Base-by-base conservation (phyloP, 2,888 invertebrate species). In the Ichneumoninae sp. region DNA sequence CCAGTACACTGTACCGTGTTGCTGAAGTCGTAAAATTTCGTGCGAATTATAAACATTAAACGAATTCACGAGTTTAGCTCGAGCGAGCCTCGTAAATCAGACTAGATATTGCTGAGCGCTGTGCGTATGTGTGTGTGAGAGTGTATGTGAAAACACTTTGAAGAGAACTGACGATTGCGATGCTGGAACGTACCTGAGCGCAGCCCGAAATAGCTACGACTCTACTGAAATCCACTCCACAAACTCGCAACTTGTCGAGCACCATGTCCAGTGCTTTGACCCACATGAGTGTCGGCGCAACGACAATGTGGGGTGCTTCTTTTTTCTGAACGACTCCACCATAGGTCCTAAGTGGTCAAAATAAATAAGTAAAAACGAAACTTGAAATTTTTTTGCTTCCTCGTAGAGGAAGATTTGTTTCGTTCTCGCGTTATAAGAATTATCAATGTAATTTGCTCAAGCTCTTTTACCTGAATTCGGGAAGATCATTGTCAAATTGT, bases 1-100 rank as follows among this genome's bases (percentile, higher is more conserved):
- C 99, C 99, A 99, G 94, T 98, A 99, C 0, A 99, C 97, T 63
- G 98, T 98, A 0, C 99, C 99, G 94, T 99, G 99, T 97, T 99
- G 99, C 97, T 99, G 93, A 63, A 91, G 89, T 47, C 73, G 83
- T 83, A 85, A 84, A 81, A 70, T 57, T 78, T 81, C 77, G 83
- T 63, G 40, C 50, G 69, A 75, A 69, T 63, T 69, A 60, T 69
- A 66, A 52, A 36, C 47, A 50, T 66, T 85, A 33, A 54, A 57
- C 16, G 4, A 16, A 16, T 16, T 16, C 44, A 47, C 44, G 4
- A 16, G 16, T 22, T 69, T 68, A 40, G n/a, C 40, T 30, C 30
- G 7, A 63, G 52, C 13, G 44, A 16, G 44, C 16, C 16, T 63
- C 7, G n/a, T 16, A 30, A 63, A 63, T 63, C 33, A 33, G 13